phyloP scores from a whole-genome alignment of 2,797 vertebrate genomes.

The Lacerta bilineata region DNA sequence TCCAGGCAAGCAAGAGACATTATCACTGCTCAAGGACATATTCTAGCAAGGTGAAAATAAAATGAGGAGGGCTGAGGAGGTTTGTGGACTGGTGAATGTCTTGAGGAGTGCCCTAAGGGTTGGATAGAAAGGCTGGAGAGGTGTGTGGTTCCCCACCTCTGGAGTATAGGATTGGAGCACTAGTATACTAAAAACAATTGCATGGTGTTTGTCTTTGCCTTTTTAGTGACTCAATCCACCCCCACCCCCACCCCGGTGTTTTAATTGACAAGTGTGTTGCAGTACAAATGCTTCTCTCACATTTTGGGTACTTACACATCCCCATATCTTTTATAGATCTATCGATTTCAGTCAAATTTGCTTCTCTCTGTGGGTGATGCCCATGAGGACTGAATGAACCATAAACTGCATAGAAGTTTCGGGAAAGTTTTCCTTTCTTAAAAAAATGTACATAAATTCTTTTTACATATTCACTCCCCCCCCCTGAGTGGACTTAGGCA shows the following conservation, averaged over 20 bases:
- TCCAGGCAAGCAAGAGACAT: too few relatives aligned
- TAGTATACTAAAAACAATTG: conserved; percentile 19
- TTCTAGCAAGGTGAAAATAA: too few relatives aligned
- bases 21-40: too few relatives aligned
- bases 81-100: too few relatives aligned
- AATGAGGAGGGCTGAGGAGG: too few relatives aligned
- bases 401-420: background rate
- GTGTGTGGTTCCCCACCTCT: too few relatives aligned
- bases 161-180: too few relatives aligned
- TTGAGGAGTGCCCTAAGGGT: too few relatives aligned
- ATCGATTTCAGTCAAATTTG: background rate
- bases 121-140: too few relatives aligned
- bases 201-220: conserved; percentile 5
- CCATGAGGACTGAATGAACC: background rate
- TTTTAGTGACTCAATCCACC: background rate
- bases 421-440: background rate
- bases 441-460: background rate
- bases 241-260: too few relatives aligned
- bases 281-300: background rate
- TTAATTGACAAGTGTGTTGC: too few relatives aligned
- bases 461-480: background rate
- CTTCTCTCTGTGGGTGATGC: background rate
- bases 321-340: background rate
- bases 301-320: background rate
- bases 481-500: background rate